Evolutionary conservation across 2,113 vertebrate genomes (phyloP), one percentile per base, ranked within the genome.

Genomic region (Podiceps cristatus): DNA sequence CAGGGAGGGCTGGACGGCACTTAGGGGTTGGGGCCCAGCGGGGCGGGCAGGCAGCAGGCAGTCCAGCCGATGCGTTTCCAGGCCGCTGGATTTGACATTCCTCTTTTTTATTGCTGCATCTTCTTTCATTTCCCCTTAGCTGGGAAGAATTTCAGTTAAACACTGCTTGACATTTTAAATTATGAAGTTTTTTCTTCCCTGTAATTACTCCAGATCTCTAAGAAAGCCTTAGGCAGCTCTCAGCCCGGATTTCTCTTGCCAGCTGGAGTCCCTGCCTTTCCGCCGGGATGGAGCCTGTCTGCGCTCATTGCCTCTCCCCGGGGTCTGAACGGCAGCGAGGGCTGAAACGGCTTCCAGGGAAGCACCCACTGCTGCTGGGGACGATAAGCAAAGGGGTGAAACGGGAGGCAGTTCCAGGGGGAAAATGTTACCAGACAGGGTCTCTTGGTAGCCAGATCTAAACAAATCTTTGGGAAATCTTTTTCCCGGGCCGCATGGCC

Each of bases 161-260:
- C 42, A 8, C 42, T 24, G 42, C 63, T 42, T 96, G 97, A 86
- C 84, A 75, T 94, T 97, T 96, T 72, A 55, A 92, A 93, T 60
- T 22, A 60, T 45, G 71, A 95, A 44, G n/a, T 24, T 90, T 84
- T 63, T 31, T 27, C 45, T 56, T 90, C 68, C 49, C 81, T 73
- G 69, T 93, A 74, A 93, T 56, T 76, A 83, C 90, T 72, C 67
- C 82, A 74, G 50, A 73, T 44, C 69, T 75, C 91, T 85, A 35
- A 13, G 88, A 93, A 52, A 67, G 91, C 90, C 86, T 59, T 13
- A 80, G 83, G 84, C 80, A 49, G 53, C 50, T 82, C 93, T 83
- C 79, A 79, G 81, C 44, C 49, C 27, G 81, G 71, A 58, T 74
- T 92, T 64, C 88, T 91, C 52, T 8, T 44, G 83, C 90, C 87